Base-by-base conservation (phyloP, 2,888 invertebrate genomes). In the Halocaridina rubra region DNA sequence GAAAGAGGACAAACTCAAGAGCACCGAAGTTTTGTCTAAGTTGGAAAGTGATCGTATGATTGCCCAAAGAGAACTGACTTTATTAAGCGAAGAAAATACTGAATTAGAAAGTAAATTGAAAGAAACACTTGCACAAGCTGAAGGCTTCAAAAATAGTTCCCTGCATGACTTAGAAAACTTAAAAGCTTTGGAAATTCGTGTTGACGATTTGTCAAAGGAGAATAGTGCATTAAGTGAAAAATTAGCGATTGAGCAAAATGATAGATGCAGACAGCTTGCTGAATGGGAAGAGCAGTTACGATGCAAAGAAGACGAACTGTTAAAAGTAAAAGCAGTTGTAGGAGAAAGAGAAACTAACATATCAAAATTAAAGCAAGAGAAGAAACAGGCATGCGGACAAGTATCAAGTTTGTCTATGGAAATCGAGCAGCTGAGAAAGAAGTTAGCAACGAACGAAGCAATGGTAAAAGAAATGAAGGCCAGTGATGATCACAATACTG, bases 51-150 rank as follows among this genome's bases (percentile, higher is more conserved):
- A 46, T 8, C 24, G 3, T n/a, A 19, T 22, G n/a, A 29, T 32
- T 3, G 30, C 77, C 29, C 8, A 53, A 24, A n/a, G 67, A 53
- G 78, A 82, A 22, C 19, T 82, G 19, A 8, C 39, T 4, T 19
- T 27, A 39, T 59, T 22, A 7, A 33, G 39, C 19, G 33, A 59
- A 22, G 82, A 82, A n/a, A 82, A 72, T 32, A 29, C 82, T 88
- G 80, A 89, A 89, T 59, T 89, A 89, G 67, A 90, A 89, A 85
- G 89, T 88, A 33, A 88, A 82, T 74, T 80, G n/a, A 86, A 75
- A 33, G 86, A 88, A 53, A 88, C 89, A 13, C n/a, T 32, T 24
- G 2, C 24, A 16, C 59, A 82, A 1, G 2, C 39, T 33, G 39
- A 77, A 8, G 61, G n/a, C 30, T 39, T 7, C 29, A 77, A 39